Conservation (phyloP, 1,140 invertebrate genomes). For the Drosophila busckii region DNA sequence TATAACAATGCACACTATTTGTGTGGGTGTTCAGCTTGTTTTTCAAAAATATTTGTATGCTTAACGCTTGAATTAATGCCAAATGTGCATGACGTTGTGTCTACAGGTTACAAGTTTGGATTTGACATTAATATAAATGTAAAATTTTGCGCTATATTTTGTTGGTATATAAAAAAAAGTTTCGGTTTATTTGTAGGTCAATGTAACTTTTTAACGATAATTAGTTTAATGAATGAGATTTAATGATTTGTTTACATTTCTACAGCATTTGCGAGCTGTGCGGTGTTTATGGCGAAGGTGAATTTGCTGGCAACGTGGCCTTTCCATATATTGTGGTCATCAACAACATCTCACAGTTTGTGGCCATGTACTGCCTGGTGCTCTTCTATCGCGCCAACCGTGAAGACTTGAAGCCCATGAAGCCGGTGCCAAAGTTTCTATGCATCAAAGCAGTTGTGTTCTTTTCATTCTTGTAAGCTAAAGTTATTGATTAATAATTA, state of each 20-base stretch:
- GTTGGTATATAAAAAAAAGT: no score
- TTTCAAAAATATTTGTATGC: no score
- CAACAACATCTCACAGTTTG: conserved; percentile 97
- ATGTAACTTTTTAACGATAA: no score
- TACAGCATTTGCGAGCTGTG: conserved; percentile 90
- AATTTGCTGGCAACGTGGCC: conserved; percentile 89
- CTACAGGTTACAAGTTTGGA: no score
- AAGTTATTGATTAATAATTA: not conserved
- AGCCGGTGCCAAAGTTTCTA: conserved; percentile 96
- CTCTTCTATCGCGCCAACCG: conserved; percentile 95
- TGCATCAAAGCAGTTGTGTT: conserved; percentile 99
- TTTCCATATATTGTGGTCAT: conserved; percentile 94
- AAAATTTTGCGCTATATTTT: no score
- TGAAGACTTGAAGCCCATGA: conserved; percentile 92
- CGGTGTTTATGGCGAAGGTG: conserved; percentile 93
- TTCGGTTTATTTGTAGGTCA: no score
- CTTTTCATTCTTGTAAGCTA: conserved; percentile 97
- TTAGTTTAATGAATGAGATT: no score
- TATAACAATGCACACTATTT: no score
- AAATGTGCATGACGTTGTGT: no score
- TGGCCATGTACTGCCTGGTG: conserved; percentile 97
- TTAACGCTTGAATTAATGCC: no score
- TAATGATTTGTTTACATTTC: conserved; percentile 7
- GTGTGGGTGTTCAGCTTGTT: no score
- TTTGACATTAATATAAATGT: no score